Evolutionary conservation across 1,140 invertebrate genomes (phyloP).

Genomic region (Octopus bimaculoides): DNA sequence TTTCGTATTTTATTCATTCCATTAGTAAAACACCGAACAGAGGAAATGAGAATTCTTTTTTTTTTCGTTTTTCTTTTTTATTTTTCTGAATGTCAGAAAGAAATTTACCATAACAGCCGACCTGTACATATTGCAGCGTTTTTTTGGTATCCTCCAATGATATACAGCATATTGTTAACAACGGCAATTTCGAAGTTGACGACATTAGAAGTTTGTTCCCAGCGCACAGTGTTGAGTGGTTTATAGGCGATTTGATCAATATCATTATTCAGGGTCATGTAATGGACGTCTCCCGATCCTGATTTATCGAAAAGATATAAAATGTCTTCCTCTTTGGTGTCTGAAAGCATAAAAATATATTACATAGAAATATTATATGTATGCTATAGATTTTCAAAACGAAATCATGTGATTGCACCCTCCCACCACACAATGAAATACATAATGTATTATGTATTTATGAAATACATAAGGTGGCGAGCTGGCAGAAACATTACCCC

Average conservation of each 20-base stretch:
- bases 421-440: no score
- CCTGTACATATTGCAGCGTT: conserved; percentile 23
- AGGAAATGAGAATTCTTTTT: no score
- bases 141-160: conserved; percentile 39
- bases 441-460: neutral
- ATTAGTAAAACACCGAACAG: no score
- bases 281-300: conserved; percentile 36
- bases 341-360: neutral
- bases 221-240: conserved; percentile 28
- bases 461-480: no score
- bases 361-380: no score
- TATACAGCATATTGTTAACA: conserved; percentile 31
- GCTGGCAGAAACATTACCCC: no score
- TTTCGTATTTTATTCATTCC: no score
- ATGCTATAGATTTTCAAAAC: no score
- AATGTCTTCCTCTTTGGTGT: conserved; percentile 22
- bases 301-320: conserved; percentile 38
- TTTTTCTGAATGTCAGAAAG: neutral
- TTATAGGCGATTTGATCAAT: conserved; percentile 23
- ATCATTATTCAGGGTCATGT: conserved; percentile 27
- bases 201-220: conserved; percentile 31
- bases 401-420: no score
- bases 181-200: conserved; percentile 38
- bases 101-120: conserved; percentile 34
- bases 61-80: no score